Percentiles rank a stretch among this genome's conserved stretches.
These are phyloP conservation scores for Ferrisia virgata DNA, from an alignment of 2,888 invertebrate species.

Conservation along the genomic window DNA sequence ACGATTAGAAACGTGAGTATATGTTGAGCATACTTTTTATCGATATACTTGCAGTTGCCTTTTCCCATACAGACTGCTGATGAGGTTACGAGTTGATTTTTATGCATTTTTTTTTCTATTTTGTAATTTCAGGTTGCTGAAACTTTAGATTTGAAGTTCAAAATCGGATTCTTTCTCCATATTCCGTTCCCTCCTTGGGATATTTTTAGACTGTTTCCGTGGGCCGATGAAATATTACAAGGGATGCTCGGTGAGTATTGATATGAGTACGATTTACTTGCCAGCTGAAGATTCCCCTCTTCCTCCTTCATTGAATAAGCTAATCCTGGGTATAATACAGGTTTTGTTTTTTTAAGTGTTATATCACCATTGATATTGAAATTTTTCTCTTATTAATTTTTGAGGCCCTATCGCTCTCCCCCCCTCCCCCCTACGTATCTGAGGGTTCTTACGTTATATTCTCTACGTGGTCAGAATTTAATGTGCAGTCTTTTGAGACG, in stretches of 20 bases:
- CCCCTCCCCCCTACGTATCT: too few species aligned
- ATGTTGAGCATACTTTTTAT: not conserved
- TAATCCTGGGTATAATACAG: too few species aligned
- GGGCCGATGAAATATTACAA: constrained; percentile 90
- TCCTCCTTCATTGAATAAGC: too few species aligned
- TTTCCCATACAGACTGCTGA: too few species aligned
- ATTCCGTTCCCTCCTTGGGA: constrained; percentile 95
- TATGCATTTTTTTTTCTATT: not conserved
- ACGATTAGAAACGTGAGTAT: constrained; percentile 73
- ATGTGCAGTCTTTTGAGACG: too few species aligned
- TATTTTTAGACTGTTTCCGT: constrained; percentile 83
- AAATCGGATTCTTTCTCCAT: constrained; percentile 88
- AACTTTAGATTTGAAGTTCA: constrained; percentile 71
- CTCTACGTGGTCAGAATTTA: too few species aligned
- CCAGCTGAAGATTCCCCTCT: too few species aligned
- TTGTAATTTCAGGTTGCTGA: constrained; percentile 63
- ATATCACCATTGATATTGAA: too few species aligned
- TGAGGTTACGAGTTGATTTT: not conserved
- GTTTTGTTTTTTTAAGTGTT: too few species aligned
- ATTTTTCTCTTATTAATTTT: too few species aligned
- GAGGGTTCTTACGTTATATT: too few species aligned
- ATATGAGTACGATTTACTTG: not conserved
- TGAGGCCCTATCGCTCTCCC: too few species aligned
- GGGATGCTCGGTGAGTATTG: constrained; percentile 71
- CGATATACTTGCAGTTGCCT: not conserved